These are phyloP conservation scores for Cheilosia soror DNA, from an alignment of 2,888 invertebrate species.

Conservation along the genomic window DNA sequence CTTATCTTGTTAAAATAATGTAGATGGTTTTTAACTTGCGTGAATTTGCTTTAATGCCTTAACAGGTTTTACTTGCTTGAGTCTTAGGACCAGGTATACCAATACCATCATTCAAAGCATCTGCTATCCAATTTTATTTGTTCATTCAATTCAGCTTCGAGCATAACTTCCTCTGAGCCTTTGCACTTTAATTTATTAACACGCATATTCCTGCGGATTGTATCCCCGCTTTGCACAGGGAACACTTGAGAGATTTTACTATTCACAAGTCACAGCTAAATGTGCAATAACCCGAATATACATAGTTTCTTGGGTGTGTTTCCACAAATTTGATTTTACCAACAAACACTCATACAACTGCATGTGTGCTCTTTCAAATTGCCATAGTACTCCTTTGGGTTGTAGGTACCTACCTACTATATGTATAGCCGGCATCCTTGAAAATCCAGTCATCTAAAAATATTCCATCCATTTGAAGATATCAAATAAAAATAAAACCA, in stretches of 20 bases:
- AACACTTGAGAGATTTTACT: constrained; percentile 28
- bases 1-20: too few species aligned
- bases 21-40: too few species aligned
- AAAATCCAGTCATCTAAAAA: constrained; percentile 61
- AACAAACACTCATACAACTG: constrained; percentile 38
- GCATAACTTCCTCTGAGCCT: not conserved
- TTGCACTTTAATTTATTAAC: constrained; percentile 52
- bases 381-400: constrained; percentile 57
- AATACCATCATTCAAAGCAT: not conserved
- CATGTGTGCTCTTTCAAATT: constrained; percentile 43
- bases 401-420: constrained; percentile 17
- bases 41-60: too few species aligned
- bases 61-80: too few species aligned
- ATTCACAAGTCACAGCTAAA: constrained; percentile 64
- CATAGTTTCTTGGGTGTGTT: constrained; percentile 15
- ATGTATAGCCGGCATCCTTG: constrained; percentile 47
- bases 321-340: constrained; percentile 56
- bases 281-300: constrained; percentile 59
- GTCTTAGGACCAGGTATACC: not conserved
- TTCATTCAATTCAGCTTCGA: constrained; percentile 9
- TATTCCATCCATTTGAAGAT: constrained; percentile 67
- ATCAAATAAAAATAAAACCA: constrained; percentile 67
- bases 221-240: constrained; percentile 37
- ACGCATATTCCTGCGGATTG: constrained; percentile 40
- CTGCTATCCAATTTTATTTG: not conserved